phyloP scores from a whole-genome alignment of 2,888 invertebrate genomes.

The Eilema griseolum region DNA sequence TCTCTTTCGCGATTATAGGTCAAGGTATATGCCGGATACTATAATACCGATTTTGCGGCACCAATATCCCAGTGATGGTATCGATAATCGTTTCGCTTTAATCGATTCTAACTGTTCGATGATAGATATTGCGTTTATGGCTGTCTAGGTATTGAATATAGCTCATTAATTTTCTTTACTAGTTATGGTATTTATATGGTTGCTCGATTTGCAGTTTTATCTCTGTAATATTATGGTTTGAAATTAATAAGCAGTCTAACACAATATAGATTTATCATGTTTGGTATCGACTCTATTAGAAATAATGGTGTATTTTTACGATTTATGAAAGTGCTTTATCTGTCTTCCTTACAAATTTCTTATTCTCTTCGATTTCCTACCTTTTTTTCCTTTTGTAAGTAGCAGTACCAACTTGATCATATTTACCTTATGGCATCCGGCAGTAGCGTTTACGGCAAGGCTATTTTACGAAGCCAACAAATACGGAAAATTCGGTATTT shows the following conservation, averaged over 20 bases:
- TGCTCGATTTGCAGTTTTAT: not conserved
- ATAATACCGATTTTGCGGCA: conserved; percentile 11
- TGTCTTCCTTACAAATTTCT: no score
- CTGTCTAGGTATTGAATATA: not conserved
- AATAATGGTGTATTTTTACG: no score
- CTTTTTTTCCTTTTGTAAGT: no score
- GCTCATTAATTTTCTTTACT: not conserved
- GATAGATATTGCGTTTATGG: conserved; percentile 5
- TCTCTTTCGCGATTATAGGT: no score
- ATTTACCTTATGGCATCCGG: no score
- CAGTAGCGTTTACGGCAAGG: no score
- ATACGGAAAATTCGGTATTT: no score
- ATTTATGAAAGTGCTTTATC: no score
- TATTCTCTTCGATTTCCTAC: no score
- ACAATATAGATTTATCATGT: not conserved
- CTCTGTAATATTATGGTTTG: not conserved
- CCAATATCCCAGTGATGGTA: conserved; percentile 3
- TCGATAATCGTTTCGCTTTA: conserved; percentile 14
- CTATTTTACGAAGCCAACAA: no score
- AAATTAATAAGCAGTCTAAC: not conserved
- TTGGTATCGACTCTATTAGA: not conserved
- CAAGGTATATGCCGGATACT: no score
- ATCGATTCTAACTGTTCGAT: conserved; percentile 20
- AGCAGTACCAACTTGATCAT: no score
- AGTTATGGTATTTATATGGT: not conserved